Conservation (phyloP, 2,888 invertebrate genomes). For the Acrocyrtus sp. region DNA sequence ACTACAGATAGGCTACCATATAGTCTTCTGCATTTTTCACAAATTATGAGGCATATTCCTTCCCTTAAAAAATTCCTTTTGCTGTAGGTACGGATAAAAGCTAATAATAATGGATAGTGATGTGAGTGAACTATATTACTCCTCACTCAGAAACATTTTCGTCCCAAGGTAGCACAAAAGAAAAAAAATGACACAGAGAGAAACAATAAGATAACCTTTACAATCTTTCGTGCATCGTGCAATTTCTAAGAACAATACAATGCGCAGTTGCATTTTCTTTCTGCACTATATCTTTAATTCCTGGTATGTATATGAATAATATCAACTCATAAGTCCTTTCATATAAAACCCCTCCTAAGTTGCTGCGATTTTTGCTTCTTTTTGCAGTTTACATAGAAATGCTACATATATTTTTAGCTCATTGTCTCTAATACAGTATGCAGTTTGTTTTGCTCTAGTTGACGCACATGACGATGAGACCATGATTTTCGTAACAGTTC, state of each 20-base stretch:
- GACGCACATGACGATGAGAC: constrained; percentile 3
- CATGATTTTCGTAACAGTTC: constrained; percentile 28
- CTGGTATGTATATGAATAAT: too few relatives aligned
- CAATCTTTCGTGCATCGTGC: too few relatives aligned
- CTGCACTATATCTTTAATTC: not conserved
- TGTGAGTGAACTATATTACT: not conserved
- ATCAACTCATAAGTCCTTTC: too few relatives aligned
- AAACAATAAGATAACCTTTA: not conserved
- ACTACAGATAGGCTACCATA: not conserved
- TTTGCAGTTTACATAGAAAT: not conserved
- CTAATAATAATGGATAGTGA: too few relatives aligned
- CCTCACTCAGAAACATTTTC: too few relatives aligned
- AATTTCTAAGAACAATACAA: too few relatives aligned
- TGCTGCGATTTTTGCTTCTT: too few relatives aligned
- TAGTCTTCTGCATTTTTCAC: not conserved
- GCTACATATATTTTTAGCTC: too few relatives aligned
- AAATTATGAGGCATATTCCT: not conserved
- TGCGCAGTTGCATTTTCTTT: not conserved
- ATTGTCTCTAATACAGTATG: too few relatives aligned
- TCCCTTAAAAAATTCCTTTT: too few relatives aligned
- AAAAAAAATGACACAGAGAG: not conserved
- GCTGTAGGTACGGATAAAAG: too few relatives aligned
- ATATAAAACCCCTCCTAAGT: too few relatives aligned
- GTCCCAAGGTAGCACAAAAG: not conserved
- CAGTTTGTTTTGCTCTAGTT: constrained; percentile 34